Evolutionary conservation across 2,797 vertebrate genomes (phyloP), one percentile per base, ranked within the genome.

Genomic region (Sebastes goodei): DNA sequence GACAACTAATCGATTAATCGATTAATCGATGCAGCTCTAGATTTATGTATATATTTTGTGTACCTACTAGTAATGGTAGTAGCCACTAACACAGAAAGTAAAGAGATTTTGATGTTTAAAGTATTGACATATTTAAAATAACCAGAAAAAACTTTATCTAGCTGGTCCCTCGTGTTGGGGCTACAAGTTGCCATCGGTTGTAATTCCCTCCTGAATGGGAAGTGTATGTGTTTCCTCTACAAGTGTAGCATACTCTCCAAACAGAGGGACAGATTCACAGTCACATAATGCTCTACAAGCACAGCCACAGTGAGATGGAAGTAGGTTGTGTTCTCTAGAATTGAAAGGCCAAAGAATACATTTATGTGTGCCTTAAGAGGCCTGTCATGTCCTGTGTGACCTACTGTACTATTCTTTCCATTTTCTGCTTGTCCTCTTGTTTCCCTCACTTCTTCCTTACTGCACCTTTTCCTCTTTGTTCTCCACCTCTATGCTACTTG

Each of bases 391-490:
- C 56, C 49, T 53, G 53, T 77, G 14, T 74, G 55, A 60, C 56
- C 52, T 53, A 61, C 15, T 65, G 10, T 27, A 35, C 38, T 60
- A 3, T 29, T 59, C 49, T 38, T 23, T 53, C 38, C 14, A 25
- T 25, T 74, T 65, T 42, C 78, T 76, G 15, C 60, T 56, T 15
- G 32, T 32, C 61, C 42, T 68, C 27, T 10, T 25, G 27, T 29
- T 53, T 30, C 78, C 38, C 10, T 61, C 64, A 55, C 12, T 17
- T 56, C 62, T 30, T 69, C 4, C n/a, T 33, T 38, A 23, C 33
- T 76, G n/a, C 46, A 63, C 62, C 6, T n/a, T 82, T 42, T 35
- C 25, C 25, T 25, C 76, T 38, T 70, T 79, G 68, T 80, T 78
- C 62, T 72, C 33, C 60, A 60, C 27, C 52, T 87, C 17, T 83